Evolutionary conservation across 2,797 vertebrate species (phyloP).

Genomic region (Muraenolepis orangiensis): DNA sequence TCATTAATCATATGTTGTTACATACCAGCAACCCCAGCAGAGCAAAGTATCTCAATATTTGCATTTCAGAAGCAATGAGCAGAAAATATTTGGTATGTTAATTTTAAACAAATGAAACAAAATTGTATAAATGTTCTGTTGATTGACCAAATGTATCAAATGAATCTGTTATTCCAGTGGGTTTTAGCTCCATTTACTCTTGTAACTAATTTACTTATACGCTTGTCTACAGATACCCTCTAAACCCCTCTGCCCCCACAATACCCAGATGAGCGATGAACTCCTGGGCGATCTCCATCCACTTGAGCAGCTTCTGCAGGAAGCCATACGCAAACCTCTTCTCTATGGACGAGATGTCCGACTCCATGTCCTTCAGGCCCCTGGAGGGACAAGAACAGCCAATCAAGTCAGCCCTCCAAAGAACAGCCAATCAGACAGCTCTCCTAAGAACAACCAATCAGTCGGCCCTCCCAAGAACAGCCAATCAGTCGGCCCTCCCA

Average conservation of each 20-base stretch:
- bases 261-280: constrained; percentile 92
- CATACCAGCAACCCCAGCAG: background rate
- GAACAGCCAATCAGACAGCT: too few relatives aligned
- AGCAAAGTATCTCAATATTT: background rate
- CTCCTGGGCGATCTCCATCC: constrained; percentile 95
- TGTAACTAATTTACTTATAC: background rate
- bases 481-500: background rate
- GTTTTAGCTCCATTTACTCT: background rate
- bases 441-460: constrained; percentile 1
- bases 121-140: background rate
- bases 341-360: constrained; percentile 93
- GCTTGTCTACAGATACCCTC: background rate
- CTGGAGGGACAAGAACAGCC: constrained; percentile 56
- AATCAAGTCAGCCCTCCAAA: background rate
- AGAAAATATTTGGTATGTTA: background rate
- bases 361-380: constrained; percentile 95
- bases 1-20: too few relatives aligned
- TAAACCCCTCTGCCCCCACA: background rate
- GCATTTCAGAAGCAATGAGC: background rate
- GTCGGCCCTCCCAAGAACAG: background rate
- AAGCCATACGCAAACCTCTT: constrained; percentile 94
- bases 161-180: background rate
- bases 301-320: constrained; percentile 88
- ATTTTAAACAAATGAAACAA: background rate
- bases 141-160: background rate